Conservation (phyloP, 2,797 vertebrate genomes). For the Melanotaenia nigrans region DNA sequence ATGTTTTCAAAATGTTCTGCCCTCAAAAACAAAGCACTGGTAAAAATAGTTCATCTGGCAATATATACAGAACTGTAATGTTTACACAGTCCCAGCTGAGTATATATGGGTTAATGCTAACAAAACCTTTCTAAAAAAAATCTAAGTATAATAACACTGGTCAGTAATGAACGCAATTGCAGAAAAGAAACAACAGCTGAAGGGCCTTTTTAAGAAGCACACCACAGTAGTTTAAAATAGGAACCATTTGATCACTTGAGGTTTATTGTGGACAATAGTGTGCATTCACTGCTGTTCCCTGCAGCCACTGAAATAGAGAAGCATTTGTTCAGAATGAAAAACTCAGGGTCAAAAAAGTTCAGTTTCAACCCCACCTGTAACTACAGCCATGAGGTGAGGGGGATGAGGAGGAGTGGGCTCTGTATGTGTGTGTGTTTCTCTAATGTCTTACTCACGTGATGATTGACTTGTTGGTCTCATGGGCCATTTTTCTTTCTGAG, state of each 20-base stretch:
- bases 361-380: slow-evolving; percentile 23
- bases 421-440: slow-evolving; percentile 10
- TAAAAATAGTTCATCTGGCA: neutral
- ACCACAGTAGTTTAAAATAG: slow-evolving; percentile 10
- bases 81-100: neutral
- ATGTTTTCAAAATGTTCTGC: neutral
- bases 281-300: slow-evolving; percentile 45
- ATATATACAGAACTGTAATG: neutral
- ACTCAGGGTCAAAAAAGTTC: slow-evolving; percentile 36
- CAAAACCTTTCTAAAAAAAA: slow-evolving; percentile 1
- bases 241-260: slow-evolving; percentile 42
- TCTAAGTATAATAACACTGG: slow-evolving; percentile 19
- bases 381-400: slow-evolving; percentile 11
- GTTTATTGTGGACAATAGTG: slow-evolving; percentile 44
- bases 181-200: slow-evolving; percentile 48
- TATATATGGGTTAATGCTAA: neutral
- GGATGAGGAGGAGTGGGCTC: slow-evolving; percentile 20
- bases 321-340: slow-evolving; percentile 39
- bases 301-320: slow-evolving; percentile 34
- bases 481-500: slow-evolving; percentile 51
- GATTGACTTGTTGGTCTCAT: slow-evolving; percentile 81
- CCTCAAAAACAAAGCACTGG: neutral
- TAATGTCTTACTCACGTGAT: slow-evolving; percentile 89
- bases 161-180: slow-evolving; percentile 10
- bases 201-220: slow-evolving; percentile 4